Evolutionary conservation across 2,113 vertebrate genomes (phyloP), one percentile per base, ranked within the genome.

Genomic region (Plecturocebus donacophilus): DNA sequence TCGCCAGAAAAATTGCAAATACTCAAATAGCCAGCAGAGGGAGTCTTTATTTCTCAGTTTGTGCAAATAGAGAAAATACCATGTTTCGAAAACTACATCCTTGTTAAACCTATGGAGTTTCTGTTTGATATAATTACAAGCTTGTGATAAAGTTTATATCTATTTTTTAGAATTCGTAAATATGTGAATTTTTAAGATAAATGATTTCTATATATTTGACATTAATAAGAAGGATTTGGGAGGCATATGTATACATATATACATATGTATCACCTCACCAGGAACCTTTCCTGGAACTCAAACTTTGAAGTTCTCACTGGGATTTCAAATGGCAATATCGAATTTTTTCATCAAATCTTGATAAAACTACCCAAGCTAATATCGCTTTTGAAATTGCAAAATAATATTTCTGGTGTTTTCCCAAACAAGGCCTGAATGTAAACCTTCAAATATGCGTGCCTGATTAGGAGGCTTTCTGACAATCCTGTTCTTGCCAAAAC

Each of bases 11-110:
- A 95, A 66, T 3, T 68, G 73, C 70, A 95, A 88, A 77, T 64
- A 49, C 40, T 54, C n/a, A 95, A 96, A 88, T 7, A 88, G 68
- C 96, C 98, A 98, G 97, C 92, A 98, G 98, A 98, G 97, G 97
- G 98, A 94, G 98, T 73, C 71, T 91, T 88, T 47, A 94, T 71
- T 90, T 97, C 54, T 93, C 42, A 79, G 64, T 54, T 61, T 32
- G 35, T 83, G 38, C 21, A 90, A 93, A 56, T 1, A 77, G 86
- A 42, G 17, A 70, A 87, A 91, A 75, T 7, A 32, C 0, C 2
- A 17, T 47, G 64, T 66, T 90, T 47, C 75, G 30, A 73, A 93
- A 94, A 87, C 32, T 90, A 49, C 25, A 85, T 56, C 23, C 66
- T 30, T 68, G 20, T 86, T 92, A 88, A 91, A 25, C 6, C 38